Evolutionary conservation across 2,888 invertebrate genomes (phyloP), one percentile per base, ranked within the genome.

Genomic region (Spisula solida): DNA sequence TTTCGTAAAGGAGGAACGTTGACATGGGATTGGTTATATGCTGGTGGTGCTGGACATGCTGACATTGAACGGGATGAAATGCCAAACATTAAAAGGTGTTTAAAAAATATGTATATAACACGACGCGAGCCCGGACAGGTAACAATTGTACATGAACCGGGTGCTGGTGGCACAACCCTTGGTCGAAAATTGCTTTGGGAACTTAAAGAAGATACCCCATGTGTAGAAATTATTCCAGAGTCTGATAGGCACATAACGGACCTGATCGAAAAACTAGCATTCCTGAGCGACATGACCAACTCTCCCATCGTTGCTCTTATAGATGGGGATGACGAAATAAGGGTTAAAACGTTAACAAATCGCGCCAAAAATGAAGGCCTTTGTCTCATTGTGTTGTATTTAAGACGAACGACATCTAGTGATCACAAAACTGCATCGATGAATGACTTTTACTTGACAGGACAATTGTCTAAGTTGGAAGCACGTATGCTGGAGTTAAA

Each of bases 151-250:
- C 94, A 94, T 82, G 88, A 92, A 0, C 94, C 94, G 4, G 94
- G 94, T 4, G 88, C 93, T 20, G 94, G 94, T 12, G 93, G 94
- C 0, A 93, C 94, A 41, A 94, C 94, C 8, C 80, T 94, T 20
- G 90, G 92, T 14, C 94, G 93, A 83, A 88, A 93, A 80, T 79
- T 94, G 47, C 84, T 94, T 31, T 94, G 93, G 93, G 92, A 92
- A 20, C 81, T 94, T 10, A 90, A 86, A 70, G 79, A 86, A 0
- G 81, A 25, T 18, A 88, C 88, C 0, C 93, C 94, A 1, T 94
- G 94, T 60, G 93, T 80, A 14, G 92, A 94, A 56, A 78, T 94
- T 0, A 93, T 91, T 81, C 86, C 85, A 8, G 78, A 86, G 2
- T 85, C 90, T 29, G 90, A 89, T 14, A 88, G 87, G 4, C 51